phyloP scores from a whole-genome alignment of 53 echinoderm and acorn worm species.

The Temnopleurus reevesii region DNA sequence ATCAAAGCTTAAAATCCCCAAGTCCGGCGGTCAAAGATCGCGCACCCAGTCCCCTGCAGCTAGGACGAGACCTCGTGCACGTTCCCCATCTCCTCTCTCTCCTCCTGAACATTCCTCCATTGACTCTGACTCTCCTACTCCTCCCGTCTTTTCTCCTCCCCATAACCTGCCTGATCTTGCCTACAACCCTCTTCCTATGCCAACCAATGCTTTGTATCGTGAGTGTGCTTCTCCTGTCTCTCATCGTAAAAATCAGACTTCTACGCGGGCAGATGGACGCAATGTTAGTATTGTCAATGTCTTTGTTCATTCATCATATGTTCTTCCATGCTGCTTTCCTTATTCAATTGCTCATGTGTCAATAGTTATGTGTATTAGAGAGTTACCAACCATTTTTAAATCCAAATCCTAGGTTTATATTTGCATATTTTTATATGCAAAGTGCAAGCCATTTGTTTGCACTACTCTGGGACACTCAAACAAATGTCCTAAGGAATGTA shows the following conservation, averaged over 20 bases:
- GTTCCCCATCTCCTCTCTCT: constrained; percentile 34
- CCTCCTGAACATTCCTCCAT: not conserved
- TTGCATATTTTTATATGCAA: too few species aligned
- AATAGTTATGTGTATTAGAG: too few species aligned
- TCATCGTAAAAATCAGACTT: constrained; percentile 31
- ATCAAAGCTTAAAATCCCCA: constrained; percentile 36
- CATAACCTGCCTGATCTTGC: not conserved
- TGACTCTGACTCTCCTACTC: constrained; percentile 16
- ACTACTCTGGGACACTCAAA: too few species aligned
- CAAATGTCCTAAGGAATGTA: too few species aligned
- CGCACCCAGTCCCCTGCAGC: constrained; percentile 34
- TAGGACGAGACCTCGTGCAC: not conserved
- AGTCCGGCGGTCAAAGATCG: not conserved
- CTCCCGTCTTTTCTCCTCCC: constrained; percentile 22
- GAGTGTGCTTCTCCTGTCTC: constrained; percentile 39
- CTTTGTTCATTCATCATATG: too few species aligned
- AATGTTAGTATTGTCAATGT: constrained; percentile 7
- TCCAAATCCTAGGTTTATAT: too few species aligned
- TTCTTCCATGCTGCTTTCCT: too few species aligned
- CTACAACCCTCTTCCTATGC: constrained; percentile 37
- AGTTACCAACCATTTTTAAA: too few species aligned
- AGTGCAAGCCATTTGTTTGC: too few species aligned
- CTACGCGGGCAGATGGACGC: not conserved
- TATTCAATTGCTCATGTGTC: too few species aligned
- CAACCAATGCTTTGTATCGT: constrained; percentile 33